phyloP scores from a whole-genome alignment of 2,888 invertebrate species.

The Oxystoma pomonae region DNA sequence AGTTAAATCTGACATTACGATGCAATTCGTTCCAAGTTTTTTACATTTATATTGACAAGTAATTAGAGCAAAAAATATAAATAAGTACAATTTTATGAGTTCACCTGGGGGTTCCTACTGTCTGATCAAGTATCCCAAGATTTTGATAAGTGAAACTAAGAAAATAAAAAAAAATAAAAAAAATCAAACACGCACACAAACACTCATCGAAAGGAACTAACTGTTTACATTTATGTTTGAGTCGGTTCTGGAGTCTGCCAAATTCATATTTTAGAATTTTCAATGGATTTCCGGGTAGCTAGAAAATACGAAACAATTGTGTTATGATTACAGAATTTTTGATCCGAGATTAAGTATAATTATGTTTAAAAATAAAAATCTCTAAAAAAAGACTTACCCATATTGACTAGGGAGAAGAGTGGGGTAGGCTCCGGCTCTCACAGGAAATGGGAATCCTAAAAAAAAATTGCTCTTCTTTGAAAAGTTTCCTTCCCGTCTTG shows the following conservation, averaged over 20 bases:
- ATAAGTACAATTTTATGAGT: background rate
- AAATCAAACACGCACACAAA: constrained; percentile 47
- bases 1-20: too few relatives aligned
- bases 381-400: constrained; percentile 63
- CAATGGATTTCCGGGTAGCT: constrained; percentile 46
- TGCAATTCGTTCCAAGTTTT: too few relatives aligned
- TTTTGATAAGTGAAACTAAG: constrained; percentile 44
- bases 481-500: too few relatives aligned
- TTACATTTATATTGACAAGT: too few relatives aligned
- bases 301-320: constrained; percentile 47
- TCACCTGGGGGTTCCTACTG: constrained; percentile 7
- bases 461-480: constrained; percentile 24
- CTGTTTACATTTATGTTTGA: constrained; percentile 46
- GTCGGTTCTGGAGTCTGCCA: constrained; percentile 45
- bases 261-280: constrained; percentile 43
- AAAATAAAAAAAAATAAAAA: constrained; percentile 43
- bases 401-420: constrained; percentile 76
- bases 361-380: constrained; percentile 2
- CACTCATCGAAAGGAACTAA: constrained; percentile 49
- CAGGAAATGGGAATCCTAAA: constrained; percentile 69
- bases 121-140: background rate
- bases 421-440: constrained; percentile 70
- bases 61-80: too few relatives aligned
- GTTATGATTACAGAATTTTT: constrained; percentile 43
- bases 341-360: too few relatives aligned